A percentile compares a stretch with the other conserved stretches of the same genome.
Evolutionary conservation across 2,888 invertebrate species (phyloP).

Genomic region (Rhogogaster chlorosoma): DNA sequence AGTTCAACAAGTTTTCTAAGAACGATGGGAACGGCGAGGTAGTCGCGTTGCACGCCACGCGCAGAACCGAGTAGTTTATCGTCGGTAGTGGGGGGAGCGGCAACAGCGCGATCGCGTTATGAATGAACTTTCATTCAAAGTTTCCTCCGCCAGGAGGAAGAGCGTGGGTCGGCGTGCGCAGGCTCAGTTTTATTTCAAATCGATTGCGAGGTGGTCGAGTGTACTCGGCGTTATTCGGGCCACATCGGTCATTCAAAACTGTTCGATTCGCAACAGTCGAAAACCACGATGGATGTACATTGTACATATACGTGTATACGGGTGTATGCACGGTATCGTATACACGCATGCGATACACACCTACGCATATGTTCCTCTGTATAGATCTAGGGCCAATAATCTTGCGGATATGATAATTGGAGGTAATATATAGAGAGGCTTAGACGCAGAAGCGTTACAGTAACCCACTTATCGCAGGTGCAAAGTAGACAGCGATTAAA

Average conservation of each 20-base stretch:
- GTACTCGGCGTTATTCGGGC: constrained; percentile 65
- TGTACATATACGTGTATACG: neutral
- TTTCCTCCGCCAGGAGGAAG: constrained; percentile 44
- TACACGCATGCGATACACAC: neutral
- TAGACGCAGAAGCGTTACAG: neutral
- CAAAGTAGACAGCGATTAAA: constrained; percentile 20
- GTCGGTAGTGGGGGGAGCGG: constrained; percentile 29
- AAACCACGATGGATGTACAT: constrained; percentile 5
- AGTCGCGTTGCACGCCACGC: neutral
- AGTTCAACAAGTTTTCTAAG: constrained; percentile 41
- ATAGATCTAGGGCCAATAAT: neutral
- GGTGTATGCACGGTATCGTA: neutral
- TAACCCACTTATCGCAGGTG: constrained; percentile 21
- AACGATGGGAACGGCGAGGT: neutral
- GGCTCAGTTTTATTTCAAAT: constrained; percentile 62
- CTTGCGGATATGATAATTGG: neutral
- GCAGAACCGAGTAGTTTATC: constrained; percentile 10
- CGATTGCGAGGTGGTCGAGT: constrained; percentile 62
- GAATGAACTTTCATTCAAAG: constrained; percentile 61
- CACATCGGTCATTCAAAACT: constrained; percentile 51
- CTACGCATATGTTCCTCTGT: neutral
- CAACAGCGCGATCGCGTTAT: constrained; percentile 49
- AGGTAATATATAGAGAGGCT: neutral
- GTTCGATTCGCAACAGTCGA: constrained; percentile 41
- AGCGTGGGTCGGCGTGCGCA: constrained; percentile 23